Conservation (phyloP, 1,140 invertebrate genomes). For the Heliconius himera region DNA sequence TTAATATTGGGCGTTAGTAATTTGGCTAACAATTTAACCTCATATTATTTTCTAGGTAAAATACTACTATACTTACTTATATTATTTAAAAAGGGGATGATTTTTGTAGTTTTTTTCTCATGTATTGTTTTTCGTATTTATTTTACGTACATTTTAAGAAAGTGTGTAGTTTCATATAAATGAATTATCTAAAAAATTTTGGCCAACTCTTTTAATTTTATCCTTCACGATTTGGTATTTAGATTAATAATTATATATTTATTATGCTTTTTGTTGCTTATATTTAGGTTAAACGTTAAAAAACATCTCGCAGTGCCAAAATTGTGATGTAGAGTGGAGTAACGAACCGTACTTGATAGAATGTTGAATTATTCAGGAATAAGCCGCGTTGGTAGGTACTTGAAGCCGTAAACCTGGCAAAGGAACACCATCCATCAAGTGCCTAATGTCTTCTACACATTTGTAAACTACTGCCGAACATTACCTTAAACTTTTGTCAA, state of each 20-base stretch:
- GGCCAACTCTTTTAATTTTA: neutral
- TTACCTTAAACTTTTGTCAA: conserved; percentile 8
- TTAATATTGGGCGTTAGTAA: no score
- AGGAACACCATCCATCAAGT: conserved; percentile 8
- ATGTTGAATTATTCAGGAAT: conserved; percentile 10
- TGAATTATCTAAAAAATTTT: neutral
- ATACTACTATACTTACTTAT: no score
- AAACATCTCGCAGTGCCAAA: neutral
- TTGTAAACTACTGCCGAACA: conserved; percentile 3
- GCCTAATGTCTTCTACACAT: conserved; percentile 3
- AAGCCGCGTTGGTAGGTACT: neutral
- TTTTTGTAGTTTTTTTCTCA: no score
- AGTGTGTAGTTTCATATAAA: no score
- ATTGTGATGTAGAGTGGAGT: neutral
- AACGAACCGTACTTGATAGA: conserved; percentile 8
- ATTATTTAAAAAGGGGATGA: no score
- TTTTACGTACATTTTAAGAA: neutral
- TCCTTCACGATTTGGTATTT: neutral
- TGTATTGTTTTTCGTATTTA: no score
- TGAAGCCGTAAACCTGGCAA: neutral
- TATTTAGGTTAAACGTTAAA: conserved; percentile 9
- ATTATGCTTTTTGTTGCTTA: neutral
- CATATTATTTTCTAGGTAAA: no score
- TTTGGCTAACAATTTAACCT: no score
- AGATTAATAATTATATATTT: neutral